These are phyloP conservation scores for Poecilia gillii DNA, from an alignment of 2,797 vertebrate species.

Conservation along the genomic window DNA sequence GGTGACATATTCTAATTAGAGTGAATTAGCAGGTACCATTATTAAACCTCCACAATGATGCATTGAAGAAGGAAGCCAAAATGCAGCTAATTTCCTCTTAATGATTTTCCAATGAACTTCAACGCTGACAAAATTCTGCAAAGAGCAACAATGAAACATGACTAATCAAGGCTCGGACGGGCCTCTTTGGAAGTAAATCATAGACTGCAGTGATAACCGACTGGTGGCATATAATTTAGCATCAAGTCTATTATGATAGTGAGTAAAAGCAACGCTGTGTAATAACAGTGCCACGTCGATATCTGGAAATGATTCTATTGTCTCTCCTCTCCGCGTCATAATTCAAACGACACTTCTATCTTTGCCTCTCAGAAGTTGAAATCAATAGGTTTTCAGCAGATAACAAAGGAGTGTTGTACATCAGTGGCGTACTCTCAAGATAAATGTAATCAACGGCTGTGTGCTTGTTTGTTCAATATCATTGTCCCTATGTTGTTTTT, in stretches of 20 bases:
- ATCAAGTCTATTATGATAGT: conserved; percentile 43
- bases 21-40: neutral
- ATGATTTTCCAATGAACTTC: conserved; percentile 1
- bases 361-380: conserved; percentile 50
- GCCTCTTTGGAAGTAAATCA: conserved; percentile 41
- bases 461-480: conserved; percentile 9
- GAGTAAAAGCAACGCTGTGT: conserved; percentile 36
- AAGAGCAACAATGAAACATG: conserved; percentile 24
- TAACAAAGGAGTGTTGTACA: conserved; percentile 47
- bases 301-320: conserved; percentile 53
- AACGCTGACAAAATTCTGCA: conserved; percentile 3
- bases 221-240: conserved; percentile 41
- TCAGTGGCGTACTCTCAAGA: conserved; percentile 19
- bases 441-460: conserved; percentile 44
- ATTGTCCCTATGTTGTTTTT: no score
- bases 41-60: neutral
- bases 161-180: conserved; percentile 18
- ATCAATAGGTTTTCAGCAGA: conserved; percentile 59
- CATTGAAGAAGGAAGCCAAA: neutral
- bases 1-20: neutral
- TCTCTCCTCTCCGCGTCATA: conserved; percentile 36
- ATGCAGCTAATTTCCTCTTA: neutral
- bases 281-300: conserved; percentile 47
- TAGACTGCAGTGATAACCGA: conserved; percentile 24
- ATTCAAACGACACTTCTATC: conserved; percentile 41